A percentile compares a stretch with the other conserved stretches of the same genome.
Evolutionary conservation across 2,888 invertebrate species (phyloP).

Genomic region (Temnothorax unifasciatus): DNA sequence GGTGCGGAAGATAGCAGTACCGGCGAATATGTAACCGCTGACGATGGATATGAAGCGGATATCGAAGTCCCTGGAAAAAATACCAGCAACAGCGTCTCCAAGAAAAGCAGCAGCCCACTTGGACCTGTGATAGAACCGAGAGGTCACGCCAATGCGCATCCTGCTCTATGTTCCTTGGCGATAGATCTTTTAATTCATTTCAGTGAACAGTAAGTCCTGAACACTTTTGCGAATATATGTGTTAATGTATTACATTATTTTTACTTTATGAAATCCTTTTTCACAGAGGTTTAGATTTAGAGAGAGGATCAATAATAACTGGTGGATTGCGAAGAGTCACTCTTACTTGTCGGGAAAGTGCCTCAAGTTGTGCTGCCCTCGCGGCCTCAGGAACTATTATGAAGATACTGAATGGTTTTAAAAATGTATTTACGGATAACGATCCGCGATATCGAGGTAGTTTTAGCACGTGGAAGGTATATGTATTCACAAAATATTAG

Average conservation of each 20-base stretch:
- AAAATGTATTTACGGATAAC: conserved; percentile 78
- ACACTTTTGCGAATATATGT: background rate
- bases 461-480: background rate
- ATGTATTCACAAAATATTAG: background rate
- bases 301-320: conserved; percentile 80
- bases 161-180: conserved; percentile 88
- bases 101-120: conserved; percentile 73
- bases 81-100: conserved; percentile 73
- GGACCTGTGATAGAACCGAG: conserved; percentile 82
- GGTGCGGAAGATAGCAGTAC: conserved; percentile 83
- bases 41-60: conserved; percentile 90
- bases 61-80: conserved; percentile 87
- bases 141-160: conserved; percentile 87
- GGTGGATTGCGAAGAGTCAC: conserved; percentile 84
- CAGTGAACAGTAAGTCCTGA: conserved; percentile 86
- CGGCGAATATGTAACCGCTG: conserved; percentile 86
- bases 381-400: conserved; percentile 85
- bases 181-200: conserved; percentile 88
- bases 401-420: conserved; percentile 85
- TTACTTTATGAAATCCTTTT: conserved; percentile 21
- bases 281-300: conserved; percentile 80
- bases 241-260: conserved; percentile 10
- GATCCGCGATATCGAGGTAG: conserved; percentile 82
- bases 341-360: conserved; percentile 85
- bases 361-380: conserved; percentile 85